These are phyloP conservation scores for Coecobrya sp. DNA, from an alignment of 2,888 invertebrate genomes.

Conservation along the genomic window DNA sequence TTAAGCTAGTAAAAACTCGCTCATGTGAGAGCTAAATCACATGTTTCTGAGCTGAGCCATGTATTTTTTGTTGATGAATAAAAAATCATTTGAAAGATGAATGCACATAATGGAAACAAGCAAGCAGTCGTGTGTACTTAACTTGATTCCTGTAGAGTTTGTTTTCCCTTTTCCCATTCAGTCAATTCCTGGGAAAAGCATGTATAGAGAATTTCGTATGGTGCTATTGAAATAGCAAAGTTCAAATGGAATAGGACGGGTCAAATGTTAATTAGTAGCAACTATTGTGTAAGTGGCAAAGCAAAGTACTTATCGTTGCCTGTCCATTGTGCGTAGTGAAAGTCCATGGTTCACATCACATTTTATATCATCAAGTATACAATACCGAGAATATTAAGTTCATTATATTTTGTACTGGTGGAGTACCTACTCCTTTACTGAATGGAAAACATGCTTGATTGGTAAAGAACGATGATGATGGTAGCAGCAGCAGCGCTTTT, in stretches of 20 bases:
- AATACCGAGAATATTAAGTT: not conserved
- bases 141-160: constrained; percentile 48
- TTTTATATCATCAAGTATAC: not conserved
- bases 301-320: constrained; percentile 15
- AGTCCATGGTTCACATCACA: constrained; percentile 34
- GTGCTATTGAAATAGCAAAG: constrained; percentile 1
- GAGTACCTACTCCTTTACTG: not conserved
- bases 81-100: constrained; percentile 45
- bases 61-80: constrained; percentile 29
- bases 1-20: constrained; percentile 35
- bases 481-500: not conserved
- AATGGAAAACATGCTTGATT: constrained; percentile 13
- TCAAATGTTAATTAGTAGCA: constrained; percentile 67
- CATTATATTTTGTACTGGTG: not conserved
- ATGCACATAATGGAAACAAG: constrained; percentile 4
- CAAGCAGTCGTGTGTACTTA: constrained; percentile 56
- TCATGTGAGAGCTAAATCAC: constrained; percentile 45
- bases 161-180: constrained; percentile 32
- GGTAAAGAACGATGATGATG: constrained; percentile 16
- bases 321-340: constrained; percentile 43
- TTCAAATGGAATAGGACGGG: constrained; percentile 59
- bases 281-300: constrained; percentile 51
- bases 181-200: not conserved
- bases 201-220: not conserved
- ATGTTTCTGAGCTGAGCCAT: constrained; percentile 26